These are phyloP conservation scores for Sorex fumeus DNA, from an alignment of 2,113 vertebrate species.

Conservation along the genomic window DNA sequence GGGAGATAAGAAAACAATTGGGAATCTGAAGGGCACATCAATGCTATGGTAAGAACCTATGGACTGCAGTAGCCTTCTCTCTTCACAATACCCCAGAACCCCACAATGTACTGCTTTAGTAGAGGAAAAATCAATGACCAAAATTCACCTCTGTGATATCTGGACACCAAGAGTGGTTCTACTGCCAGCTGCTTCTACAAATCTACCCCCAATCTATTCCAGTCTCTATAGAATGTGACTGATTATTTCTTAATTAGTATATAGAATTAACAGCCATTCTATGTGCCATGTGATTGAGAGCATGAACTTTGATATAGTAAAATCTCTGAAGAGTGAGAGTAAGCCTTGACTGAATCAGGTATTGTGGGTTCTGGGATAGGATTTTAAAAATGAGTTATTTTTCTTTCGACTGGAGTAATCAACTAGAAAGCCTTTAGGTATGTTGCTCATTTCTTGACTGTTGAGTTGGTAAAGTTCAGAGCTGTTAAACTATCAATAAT, in stretches of 20 bases:
- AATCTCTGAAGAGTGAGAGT: neutral
- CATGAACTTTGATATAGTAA: neutral
- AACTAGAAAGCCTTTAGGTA: neutral
- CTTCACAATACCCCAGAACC: neutral
- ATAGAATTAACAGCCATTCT: neutral
- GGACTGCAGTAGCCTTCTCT: neutral
- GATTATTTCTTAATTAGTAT: neutral
- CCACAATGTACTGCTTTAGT: constrained; percentile 8
- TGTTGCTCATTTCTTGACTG: neutral
- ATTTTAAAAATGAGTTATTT: neutral
- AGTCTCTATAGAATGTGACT: neutral
- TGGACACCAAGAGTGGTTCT: neutral
- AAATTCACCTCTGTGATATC: neutral
- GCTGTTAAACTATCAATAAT: neutral
- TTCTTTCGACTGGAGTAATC: neutral
- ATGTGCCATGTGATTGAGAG: neutral
- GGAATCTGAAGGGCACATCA: neutral
- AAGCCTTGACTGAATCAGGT: neutral
- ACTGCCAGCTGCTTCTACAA: neutral
- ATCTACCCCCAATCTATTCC: neutral
- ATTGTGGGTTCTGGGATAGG: neutral
- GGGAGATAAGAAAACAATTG: neutral
- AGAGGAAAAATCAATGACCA: neutral
- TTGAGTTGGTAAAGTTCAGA: neutral
- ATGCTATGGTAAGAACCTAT: neutral